phyloP scores from a whole-genome alignment of 2,888 invertebrate species.

The Brachynemurus nebulosus region DNA sequence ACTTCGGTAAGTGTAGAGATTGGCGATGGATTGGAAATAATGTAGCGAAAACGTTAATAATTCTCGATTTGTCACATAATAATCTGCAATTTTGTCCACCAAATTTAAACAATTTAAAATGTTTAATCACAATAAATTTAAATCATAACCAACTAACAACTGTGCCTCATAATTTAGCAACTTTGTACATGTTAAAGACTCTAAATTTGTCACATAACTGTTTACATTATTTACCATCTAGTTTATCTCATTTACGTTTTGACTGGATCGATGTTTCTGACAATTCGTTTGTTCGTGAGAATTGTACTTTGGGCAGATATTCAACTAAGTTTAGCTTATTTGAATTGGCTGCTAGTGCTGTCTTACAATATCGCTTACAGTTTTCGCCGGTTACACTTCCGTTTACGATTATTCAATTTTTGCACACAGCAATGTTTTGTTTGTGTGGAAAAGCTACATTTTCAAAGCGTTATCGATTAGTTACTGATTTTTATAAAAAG shows the following conservation, averaged over 20 bases:
- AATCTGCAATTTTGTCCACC: slow-evolving; percentile 41
- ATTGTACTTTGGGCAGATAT: slow-evolving; percentile 14
- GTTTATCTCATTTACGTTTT: slow-evolving; percentile 38
- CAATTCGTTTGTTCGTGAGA: slow-evolving; percentile 35
- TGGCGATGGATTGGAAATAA: slow-evolving; percentile 55
- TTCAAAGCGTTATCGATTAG: not conserved
- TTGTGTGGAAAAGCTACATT: slow-evolving; percentile 32
- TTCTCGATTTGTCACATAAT: slow-evolving; percentile 53
- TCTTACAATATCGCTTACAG: slow-evolving; percentile 36
- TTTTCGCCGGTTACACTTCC: slow-evolving; percentile 46
- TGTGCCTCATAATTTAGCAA: slow-evolving; percentile 53
- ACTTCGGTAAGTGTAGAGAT: slow-evolving; percentile 40
- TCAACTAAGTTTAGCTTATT: slow-evolving; percentile 35
- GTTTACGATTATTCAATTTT: slow-evolving; percentile 39
- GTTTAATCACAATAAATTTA: slow-evolving; percentile 46
- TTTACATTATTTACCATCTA: slow-evolving; percentile 42
- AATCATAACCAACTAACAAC: slow-evolving; percentile 42
- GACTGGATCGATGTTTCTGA: slow-evolving; percentile 41
- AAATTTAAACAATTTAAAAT: slow-evolving; percentile 45
- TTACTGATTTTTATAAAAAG: not conserved
- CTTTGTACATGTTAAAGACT: slow-evolving; percentile 37
- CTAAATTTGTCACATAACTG: slow-evolving; percentile 41
- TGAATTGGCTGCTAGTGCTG: slow-evolving; percentile 38
- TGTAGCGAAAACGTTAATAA: slow-evolving; percentile 36
- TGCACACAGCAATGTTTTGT: slow-evolving; percentile 48